These are phyloP conservation scores for Odontomyia ornata DNA, from an alignment of 2,888 invertebrate genomes.

Conservation along the genomic window DNA sequence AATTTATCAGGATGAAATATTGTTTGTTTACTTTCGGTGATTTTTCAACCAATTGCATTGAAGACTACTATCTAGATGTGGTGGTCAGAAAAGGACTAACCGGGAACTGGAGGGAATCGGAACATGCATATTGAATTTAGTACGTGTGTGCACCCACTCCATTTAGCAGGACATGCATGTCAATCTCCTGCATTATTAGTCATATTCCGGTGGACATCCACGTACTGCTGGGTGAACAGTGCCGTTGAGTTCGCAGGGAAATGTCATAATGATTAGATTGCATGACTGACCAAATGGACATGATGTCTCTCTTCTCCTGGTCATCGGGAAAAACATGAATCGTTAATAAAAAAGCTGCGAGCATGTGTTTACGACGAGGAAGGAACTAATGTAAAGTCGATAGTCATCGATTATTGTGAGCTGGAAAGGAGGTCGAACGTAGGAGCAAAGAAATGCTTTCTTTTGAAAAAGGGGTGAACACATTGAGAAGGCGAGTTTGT, in stretches of 20 bases:
- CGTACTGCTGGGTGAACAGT: background rate
- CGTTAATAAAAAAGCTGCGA: background rate
- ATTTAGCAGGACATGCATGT: background rate
- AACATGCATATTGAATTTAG: background rate
- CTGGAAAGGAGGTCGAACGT: background rate
- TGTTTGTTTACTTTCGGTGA: background rate
- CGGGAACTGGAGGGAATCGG: too few species aligned
- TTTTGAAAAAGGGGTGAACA: too few species aligned
- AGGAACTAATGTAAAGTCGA: background rate
- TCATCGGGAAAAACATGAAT: background rate
- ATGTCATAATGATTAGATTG: slow-evolving; percentile 55
- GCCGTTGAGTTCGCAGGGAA: background rate
- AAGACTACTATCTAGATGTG: too few species aligned
- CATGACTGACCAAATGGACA: slow-evolving; percentile 49
- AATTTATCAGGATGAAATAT: background rate
- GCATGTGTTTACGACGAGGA: background rate
- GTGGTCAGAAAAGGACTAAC: too few species aligned
- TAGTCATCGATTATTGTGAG: background rate
- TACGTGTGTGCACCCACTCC: background rate
- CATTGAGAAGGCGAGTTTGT: too few species aligned
- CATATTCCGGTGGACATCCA: slow-evolving; percentile 8
- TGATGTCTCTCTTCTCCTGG: background rate
- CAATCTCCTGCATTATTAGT: slow-evolving; percentile 21
- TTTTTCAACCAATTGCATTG: background rate
- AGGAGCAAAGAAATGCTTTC: too few species aligned